Evolutionary conservation across 1,140 invertebrate genomes (phyloP).

Genomic region (Drosophila nasuta): DNA sequence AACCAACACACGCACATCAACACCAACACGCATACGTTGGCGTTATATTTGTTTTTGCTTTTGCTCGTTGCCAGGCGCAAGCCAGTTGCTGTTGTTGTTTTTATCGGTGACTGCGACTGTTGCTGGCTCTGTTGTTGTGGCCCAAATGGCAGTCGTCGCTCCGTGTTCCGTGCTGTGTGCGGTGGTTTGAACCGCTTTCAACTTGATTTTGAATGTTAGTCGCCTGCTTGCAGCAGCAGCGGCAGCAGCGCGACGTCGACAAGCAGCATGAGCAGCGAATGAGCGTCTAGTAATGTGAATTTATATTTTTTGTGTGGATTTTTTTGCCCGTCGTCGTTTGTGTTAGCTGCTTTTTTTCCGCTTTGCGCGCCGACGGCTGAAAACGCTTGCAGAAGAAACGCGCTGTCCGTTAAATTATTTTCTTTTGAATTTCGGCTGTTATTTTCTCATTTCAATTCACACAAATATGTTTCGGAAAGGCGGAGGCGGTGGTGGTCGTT

Average conservation of each 20-base stretch:
- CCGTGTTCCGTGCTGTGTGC: slow-evolving; percentile 19
- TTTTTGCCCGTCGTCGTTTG: slow-evolving; percentile 3
- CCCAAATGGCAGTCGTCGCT: slow-evolving; percentile 57
- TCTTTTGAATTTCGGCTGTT: neutral
- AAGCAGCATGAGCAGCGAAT: slow-evolving; percentile 16
- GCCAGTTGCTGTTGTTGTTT: slow-evolving; percentile 29
- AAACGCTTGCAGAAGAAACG: slow-evolving; percentile 1
- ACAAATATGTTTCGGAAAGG: slow-evolving; percentile 24
- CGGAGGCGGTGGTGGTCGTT: slow-evolving; percentile 12
- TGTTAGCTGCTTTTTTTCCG: slow-evolving; percentile 35
- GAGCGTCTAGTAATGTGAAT: slow-evolving; percentile 41
- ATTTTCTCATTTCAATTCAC: slow-evolving; percentile 23
- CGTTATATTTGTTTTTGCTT: slow-evolving; percentile 23
- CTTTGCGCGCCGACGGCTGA: slow-evolving; percentile 24
- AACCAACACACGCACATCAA: slow-evolving; percentile 3
- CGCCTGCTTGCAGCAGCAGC: neutral
- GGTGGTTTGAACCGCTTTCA: slow-evolving; percentile 74
- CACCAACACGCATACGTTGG: neutral
- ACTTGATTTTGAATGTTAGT: slow-evolving; percentile 66
- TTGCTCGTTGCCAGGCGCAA: slow-evolving; percentile 36
- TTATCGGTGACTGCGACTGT: slow-evolving; percentile 30
- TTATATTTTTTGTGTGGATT: slow-evolving; percentile 20
- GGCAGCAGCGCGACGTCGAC: slow-evolving; percentile 24
- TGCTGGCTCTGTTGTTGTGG: slow-evolving; percentile 34
- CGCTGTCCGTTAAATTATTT: neutral